Evolutionary conservation across 64 coral and sea anemone genomes (phyloP).

Genomic region (Stichodactyla helianthus): DNA sequence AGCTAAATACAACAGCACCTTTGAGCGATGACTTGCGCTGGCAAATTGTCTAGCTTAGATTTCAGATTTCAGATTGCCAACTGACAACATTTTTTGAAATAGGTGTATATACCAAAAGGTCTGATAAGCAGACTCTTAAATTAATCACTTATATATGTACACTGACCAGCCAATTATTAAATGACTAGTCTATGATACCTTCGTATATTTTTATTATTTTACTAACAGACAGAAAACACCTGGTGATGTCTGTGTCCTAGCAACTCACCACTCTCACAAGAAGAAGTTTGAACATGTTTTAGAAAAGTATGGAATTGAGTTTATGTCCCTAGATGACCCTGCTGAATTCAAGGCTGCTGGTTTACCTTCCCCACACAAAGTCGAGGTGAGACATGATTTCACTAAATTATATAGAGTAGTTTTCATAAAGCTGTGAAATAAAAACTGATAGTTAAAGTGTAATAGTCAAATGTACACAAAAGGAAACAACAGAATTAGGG

Average conservation of each 20-base stretch:
- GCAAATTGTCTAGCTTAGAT: too few relatives aligned
- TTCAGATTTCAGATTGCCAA: too few relatives aligned
- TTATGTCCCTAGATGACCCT: conserved; percentile 58
- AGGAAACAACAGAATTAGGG: too few relatives aligned
- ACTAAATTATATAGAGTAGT: too few relatives aligned
- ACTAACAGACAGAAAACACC: conserved; percentile 24
- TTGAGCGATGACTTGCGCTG: too few relatives aligned
- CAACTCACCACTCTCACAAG: conserved; percentile 74
- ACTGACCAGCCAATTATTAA: neutral
- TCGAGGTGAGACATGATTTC: conserved; percentile 28
- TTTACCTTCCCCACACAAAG: conserved; percentile 14
- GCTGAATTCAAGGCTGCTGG: neutral
- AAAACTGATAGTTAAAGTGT: too few relatives aligned
- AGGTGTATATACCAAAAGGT: too few relatives aligned
- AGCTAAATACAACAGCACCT: too few relatives aligned
- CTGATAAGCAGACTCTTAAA: too few relatives aligned
- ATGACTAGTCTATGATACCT: neutral
- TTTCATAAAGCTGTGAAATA: too few relatives aligned
- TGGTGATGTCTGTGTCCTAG: conserved; percentile 53
- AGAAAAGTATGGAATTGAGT: conserved; percentile 71
- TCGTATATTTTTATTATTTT: neutral
- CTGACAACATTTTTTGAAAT: too few relatives aligned
- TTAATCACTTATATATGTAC: neutral
- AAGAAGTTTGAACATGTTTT: conserved; percentile 74
- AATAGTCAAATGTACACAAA: too few relatives aligned